phyloP scores from a whole-genome alignment of 2,113 vertebrate genomes.

The Lagenorhynchus albirostris region DNA sequence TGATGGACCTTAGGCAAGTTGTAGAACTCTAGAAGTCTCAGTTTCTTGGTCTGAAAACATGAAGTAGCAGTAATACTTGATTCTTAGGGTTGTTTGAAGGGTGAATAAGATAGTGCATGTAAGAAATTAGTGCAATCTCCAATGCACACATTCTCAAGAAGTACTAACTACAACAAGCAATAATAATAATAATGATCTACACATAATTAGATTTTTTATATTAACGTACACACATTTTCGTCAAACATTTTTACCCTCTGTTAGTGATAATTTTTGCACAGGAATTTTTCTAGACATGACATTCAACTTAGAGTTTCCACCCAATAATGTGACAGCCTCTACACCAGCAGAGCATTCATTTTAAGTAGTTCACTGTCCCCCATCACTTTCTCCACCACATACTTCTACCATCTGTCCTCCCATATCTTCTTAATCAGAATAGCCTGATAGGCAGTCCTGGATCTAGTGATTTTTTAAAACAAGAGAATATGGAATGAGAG shows the following conservation, averaged over 20 bases:
- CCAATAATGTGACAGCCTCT: neutral
- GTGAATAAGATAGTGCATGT: neutral
- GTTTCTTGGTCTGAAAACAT: neutral
- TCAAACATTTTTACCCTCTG: neutral
- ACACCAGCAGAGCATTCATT: neutral
- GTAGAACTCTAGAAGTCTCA: neutral
- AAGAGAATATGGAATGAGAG: constrained; percentile 56
- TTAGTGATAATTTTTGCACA: neutral
- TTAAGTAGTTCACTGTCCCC: constrained; percentile 44
- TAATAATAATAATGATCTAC: neutral
- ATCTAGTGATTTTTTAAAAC: constrained; percentile 46
- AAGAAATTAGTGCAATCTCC: neutral
- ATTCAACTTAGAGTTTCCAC: neutral
- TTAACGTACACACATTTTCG: neutral
- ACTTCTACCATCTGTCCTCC: constrained; percentile 62
- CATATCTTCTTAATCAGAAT: constrained; percentile 62
- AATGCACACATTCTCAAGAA: neutral
- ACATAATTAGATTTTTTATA: neutral
- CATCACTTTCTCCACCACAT: neutral
- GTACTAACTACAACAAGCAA: neutral
- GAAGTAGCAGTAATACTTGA: neutral
- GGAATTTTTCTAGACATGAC: neutral
- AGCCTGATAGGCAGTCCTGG: constrained; percentile 61
- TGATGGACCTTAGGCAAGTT: neutral
- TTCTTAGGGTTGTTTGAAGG: neutral